phyloP scores from a whole-genome alignment of 2,797 vertebrate species.

The Microtus agrestis region DNA sequence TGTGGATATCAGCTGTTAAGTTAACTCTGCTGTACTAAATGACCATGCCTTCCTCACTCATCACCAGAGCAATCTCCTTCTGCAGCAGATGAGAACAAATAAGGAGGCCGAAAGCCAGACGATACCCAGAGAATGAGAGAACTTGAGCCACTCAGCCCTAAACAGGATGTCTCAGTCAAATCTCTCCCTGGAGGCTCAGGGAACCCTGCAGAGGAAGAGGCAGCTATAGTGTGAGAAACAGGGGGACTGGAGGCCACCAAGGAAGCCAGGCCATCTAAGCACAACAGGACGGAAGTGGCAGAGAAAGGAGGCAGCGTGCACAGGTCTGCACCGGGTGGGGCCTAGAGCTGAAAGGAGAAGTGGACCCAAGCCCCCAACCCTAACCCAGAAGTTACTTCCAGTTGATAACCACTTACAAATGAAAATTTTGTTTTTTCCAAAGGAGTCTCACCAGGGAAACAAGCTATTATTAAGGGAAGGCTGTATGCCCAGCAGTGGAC shows the following conservation, averaged over 20 bases:
- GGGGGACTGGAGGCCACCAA: background rate
- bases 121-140: background rate
- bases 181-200: background rate
- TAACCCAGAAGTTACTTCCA: background rate
- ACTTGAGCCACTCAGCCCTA: too few species aligned
- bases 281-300: background rate
- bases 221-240: background rate
- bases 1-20: background rate
- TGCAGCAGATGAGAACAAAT: background rate
- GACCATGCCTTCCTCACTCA: background rate
- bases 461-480: background rate
- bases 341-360: background rate
- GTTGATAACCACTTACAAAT: background rate
- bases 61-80: background rate
- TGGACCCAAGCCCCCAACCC: background rate
- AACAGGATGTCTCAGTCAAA: background rate
- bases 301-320: background rate
- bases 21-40: background rate
- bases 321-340: too few species aligned
- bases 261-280: background rate
- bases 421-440: background rate
- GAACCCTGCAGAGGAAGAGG: too few species aligned
- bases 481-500: background rate
- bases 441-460: background rate
- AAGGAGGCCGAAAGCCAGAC: background rate